Evolutionary conservation across 2,113 vertebrate species (phyloP), one percentile per base, ranked within the genome.

Genomic region (Dromas ardeola): DNA sequence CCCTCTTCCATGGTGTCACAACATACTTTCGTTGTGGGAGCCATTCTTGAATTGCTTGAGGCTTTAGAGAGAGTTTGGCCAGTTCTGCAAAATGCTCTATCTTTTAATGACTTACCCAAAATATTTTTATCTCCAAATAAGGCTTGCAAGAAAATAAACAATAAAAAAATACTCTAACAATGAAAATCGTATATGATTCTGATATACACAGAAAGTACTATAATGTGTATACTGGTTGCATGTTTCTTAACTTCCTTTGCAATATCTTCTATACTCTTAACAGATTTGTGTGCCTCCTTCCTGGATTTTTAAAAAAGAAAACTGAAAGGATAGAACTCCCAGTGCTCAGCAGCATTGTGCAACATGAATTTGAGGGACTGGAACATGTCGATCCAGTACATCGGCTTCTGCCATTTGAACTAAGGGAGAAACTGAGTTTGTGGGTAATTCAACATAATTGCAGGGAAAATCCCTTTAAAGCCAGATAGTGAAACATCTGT

Each of bases 401-500:
- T 55, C 56, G 72, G 65, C 65, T 95, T 96, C 93, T 96, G 83
- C 18, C 63, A 86, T 86, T 91, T 89, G 77, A 91, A 74, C 86
- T 81, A 89, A 86, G 42, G 50, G 25, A 94, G 74, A 96, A 94
- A 50, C 42, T 65, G 45, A 34, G 16, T 84, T 87, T 87, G 86
- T 88, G 76, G 67, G 69, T 78, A 89, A 16, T 50, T 66, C n/a
- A 84, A 74, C 38, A 16, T 88, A 96, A 95, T 71, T 78, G 32
- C 80, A 94, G 89, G 72, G 93, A 78, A 95, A 84, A 96, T 73
- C 47, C 61, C 73, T 91, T 89, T 58, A 80, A 90, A 88, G 45
- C 18, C 80, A 94, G 71, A 83, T 58, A 56, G n/a, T 55, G n/a
- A 91, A 93, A 94, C 16, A 74, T 94, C 42, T 87, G 55, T 43